Conservation (phyloP, 1,140 invertebrate genomes). For the Orius insidiosus region DNA sequence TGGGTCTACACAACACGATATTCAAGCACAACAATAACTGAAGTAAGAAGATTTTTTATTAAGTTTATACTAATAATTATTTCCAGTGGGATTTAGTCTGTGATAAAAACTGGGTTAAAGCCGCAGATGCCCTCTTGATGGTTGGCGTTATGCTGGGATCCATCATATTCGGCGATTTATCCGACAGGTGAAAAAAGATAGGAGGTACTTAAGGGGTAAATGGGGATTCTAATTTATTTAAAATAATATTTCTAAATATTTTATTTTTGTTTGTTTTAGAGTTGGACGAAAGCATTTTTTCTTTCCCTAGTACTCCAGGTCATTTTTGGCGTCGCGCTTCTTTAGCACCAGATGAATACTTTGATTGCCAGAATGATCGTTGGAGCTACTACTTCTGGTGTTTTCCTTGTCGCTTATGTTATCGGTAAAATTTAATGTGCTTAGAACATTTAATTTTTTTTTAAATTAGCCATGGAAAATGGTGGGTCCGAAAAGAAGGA, state of each 20-base stretch:
- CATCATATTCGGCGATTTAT: slow-evolving; percentile 59
- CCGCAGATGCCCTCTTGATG: slow-evolving; percentile 62
- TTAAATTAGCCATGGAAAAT: slow-evolving; percentile 55
- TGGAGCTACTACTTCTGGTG: slow-evolving; percentile 56
- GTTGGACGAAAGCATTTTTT: slow-evolving; percentile 57
- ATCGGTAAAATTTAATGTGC: no score
- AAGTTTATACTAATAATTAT: background rate
- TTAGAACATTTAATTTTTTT: slow-evolving; percentile 7
- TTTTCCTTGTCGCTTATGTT: slow-evolving; percentile 61
- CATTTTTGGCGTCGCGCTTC: slow-evolving; percentile 43
- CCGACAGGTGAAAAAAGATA: slow-evolving; percentile 39
- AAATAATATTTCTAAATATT: background rate
- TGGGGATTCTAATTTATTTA: background rate
- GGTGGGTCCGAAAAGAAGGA: slow-evolving; percentile 54
- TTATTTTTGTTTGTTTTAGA: slow-evolving; percentile 26
- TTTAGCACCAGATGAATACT: slow-evolving; percentile 45
- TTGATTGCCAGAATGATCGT: slow-evolving; percentile 47
- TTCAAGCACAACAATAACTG: slow-evolving; percentile 44
- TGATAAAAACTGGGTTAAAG: slow-evolving; percentile 40
- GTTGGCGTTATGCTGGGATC: slow-evolving; percentile 62
- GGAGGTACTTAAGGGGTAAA: background rate
- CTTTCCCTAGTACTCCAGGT: slow-evolving; percentile 49
- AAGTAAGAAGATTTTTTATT: slow-evolving; percentile 28
- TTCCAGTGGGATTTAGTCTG: slow-evolving; percentile 64
- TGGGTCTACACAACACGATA: slow-evolving; percentile 40